phyloP scores from a whole-genome alignment of 2,888 invertebrate species.

The Eristalinus aeneus region DNA sequence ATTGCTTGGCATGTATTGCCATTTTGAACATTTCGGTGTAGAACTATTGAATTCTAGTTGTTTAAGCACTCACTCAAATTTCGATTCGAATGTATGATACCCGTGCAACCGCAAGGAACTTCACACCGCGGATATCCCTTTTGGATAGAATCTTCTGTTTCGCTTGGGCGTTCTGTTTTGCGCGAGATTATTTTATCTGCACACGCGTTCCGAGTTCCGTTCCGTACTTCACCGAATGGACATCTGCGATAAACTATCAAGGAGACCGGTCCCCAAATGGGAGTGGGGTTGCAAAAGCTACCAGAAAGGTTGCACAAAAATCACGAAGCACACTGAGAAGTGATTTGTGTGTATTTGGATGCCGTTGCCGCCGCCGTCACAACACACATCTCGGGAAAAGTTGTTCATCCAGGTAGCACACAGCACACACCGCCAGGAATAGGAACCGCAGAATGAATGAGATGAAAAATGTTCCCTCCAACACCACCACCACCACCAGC shows the following conservation, averaged over 20 bases:
- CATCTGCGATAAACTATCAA: slow-evolving; percentile 81
- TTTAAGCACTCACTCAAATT: slow-evolving; percentile 5
- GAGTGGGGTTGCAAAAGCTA: slow-evolving; percentile 73
- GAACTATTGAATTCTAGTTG: slow-evolving; percentile 18
- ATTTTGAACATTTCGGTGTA: slow-evolving; percentile 35
- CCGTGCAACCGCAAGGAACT: slow-evolving; percentile 15
- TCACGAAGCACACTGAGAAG: slow-evolving; percentile 67
- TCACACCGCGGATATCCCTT: slow-evolving; percentile 49
- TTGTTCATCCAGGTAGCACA: slow-evolving; percentile 69
- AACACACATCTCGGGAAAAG: slow-evolving; percentile 64
- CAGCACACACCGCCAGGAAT: slow-evolving; percentile 72
- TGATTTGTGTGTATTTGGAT: slow-evolving; percentile 70
- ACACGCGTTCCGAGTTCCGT: slow-evolving; percentile 76
- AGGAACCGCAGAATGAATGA: slow-evolving; percentile 64
- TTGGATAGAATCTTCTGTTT: slow-evolving; percentile 53
- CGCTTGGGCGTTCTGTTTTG: slow-evolving; percentile 68
- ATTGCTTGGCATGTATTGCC: slow-evolving; percentile 56
- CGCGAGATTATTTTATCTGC: slow-evolving; percentile 71
- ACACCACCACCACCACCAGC: slow-evolving; percentile 69
- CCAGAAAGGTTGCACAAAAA: slow-evolving; percentile 77
- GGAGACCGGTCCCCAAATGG: slow-evolving; percentile 70
- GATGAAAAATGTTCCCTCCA: slow-evolving; percentile 67
- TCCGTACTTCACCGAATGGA: slow-evolving; percentile 81
- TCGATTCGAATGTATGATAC: not conserved
- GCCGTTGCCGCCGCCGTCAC: slow-evolving; percentile 52